Conservation (phyloP, 2,113 vertebrate species). For the Thalassarche chlororhynchos region DNA sequence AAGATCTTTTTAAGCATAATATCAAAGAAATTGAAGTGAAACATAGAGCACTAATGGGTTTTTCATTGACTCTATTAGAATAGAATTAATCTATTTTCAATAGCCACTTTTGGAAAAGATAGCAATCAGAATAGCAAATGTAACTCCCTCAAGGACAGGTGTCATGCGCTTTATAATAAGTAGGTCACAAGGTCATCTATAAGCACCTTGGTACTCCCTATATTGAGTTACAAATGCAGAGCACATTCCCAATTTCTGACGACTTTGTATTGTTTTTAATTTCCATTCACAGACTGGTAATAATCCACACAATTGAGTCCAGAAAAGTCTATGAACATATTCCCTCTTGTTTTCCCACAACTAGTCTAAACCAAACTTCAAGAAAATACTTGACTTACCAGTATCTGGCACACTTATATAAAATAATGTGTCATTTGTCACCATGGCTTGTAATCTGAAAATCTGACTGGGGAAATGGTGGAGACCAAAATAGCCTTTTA, state of each 20-base stretch:
- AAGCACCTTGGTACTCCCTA: not conserved
- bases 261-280: not conserved
- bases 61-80: not conserved
- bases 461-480: slow-evolving; percentile 5
- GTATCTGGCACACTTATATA: not conserved
- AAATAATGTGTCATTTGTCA: slow-evolving; percentile 37
- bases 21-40: not conserved
- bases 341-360: not conserved
- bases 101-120: not conserved
- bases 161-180: not conserved
- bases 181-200: not conserved
- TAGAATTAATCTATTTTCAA: not conserved
- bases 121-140: not conserved
- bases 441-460: slow-evolving; percentile 12
- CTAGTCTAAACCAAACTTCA: not conserved
- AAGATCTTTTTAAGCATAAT: not conserved
- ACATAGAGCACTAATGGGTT: not conserved
- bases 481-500: slow-evolving; percentile 41
- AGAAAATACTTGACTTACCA: not conserved
- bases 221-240: not conserved
- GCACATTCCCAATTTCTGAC: not conserved
- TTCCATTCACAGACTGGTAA: not conserved
- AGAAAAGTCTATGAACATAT: not conserved
- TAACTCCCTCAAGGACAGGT: not conserved
- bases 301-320: not conserved